Percentiles rank a stretch among this genome's conserved stretches.
phyloP scores from a whole-genome alignment of 1,140 invertebrate species.

The Hirudo medicinalis region DNA sequence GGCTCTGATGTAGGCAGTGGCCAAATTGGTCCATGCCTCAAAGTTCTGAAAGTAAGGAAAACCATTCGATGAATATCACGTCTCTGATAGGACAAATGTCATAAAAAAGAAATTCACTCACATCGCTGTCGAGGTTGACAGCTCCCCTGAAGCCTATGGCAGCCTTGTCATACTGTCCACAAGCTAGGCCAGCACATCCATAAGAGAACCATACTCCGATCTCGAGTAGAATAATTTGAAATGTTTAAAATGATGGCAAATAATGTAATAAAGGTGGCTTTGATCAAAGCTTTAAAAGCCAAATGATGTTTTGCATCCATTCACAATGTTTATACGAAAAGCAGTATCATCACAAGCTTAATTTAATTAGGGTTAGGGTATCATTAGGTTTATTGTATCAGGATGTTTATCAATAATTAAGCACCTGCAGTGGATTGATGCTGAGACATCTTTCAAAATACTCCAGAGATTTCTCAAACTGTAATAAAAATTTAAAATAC shows the following conservation, averaged over 20 bases:
- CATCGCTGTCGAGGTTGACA: conserved; percentile 66
- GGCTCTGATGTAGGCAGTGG: conserved; percentile 75
- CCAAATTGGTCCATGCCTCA: conserved; percentile 94
- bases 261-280: too few relatives aligned
- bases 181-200: conserved; percentile 66
- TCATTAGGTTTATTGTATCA: background rate
- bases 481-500: too few relatives aligned
- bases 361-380: too few relatives aligned
- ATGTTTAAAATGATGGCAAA: too few relatives aligned
- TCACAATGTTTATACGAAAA: too few relatives aligned
- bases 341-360: too few relatives aligned
- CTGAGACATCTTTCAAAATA: conserved; percentile 63
- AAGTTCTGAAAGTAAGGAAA: conserved; percentile 51
- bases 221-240: conserved; percentile 23
- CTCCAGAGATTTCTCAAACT: conserved; percentile 34
- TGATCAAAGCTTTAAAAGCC: too few relatives aligned
- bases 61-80: background rate
- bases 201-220: conserved; percentile 64
- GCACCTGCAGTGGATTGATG: conserved; percentile 54
- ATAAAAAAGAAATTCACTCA: conserved; percentile 31
- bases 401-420: background rate
- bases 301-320: too few relatives aligned
- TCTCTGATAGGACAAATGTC: background rate
- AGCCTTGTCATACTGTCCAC: conserved; percentile 66
- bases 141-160: conserved; percentile 72